These are phyloP conservation scores for Ictalurus punctatus DNA, from an alignment of 2,113 vertebrate genomes.

Conservation along the genomic window DNA sequence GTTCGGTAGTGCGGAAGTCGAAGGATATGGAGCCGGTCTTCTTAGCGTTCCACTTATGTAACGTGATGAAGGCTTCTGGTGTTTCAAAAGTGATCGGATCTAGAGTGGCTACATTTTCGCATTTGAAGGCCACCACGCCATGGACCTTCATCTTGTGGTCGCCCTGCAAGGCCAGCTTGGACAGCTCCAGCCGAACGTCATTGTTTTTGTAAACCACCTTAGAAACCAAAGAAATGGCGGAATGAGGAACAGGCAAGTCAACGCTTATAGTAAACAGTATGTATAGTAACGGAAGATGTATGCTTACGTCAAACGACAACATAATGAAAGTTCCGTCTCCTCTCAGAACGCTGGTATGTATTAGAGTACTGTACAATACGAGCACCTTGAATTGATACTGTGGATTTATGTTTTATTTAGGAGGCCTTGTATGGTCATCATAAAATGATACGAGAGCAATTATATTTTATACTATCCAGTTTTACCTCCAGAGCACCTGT, in stretches of 20 bases:
- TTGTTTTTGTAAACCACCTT: slow-evolving; percentile 99
- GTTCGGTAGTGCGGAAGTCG: slow-evolving; percentile 97
- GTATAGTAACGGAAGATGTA: background rate
- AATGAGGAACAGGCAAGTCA: background rate
- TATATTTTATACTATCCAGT: background rate
- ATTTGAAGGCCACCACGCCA: slow-evolving; percentile 95
- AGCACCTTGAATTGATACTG: background rate
- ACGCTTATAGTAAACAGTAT: background rate
- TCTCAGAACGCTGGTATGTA: background rate
- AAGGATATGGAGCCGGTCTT: slow-evolving; percentile 98
- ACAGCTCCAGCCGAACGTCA: slow-evolving; percentile 92
- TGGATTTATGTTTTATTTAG: background rate
- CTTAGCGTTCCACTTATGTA: slow-evolving; percentile 98
- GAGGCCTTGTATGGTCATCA: background rate
- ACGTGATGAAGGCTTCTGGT: slow-evolving; percentile 90
- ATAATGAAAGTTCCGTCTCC: background rate
- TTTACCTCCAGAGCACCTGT: background rate
- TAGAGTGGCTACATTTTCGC: slow-evolving; percentile 95
- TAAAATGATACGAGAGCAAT: slow-evolving; percentile 2
- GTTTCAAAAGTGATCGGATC: slow-evolving; percentile 98
- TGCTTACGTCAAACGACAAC: background rate
- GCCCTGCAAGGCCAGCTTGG: slow-evolving; percentile 89
- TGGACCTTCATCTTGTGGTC: slow-evolving; percentile 96
- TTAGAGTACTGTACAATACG: background rate
- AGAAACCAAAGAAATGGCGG: slow-evolving; percentile 55